Evolutionary conservation across 2,797 vertebrate species (phyloP), one percentile per base, ranked within the genome.

Genomic region (Alcedo atthis): DNA sequence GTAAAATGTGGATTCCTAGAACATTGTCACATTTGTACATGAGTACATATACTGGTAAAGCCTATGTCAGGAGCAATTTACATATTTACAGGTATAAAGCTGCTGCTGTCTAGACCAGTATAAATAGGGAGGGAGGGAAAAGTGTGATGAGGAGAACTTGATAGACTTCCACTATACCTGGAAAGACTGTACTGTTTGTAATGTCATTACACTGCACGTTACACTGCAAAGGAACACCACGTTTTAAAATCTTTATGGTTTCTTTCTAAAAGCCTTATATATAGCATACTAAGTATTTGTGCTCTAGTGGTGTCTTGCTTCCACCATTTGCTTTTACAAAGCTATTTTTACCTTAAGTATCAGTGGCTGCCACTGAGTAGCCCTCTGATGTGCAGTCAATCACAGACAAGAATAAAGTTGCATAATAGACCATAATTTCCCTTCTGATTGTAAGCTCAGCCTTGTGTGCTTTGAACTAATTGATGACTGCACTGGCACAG

Each of bases 351-450:
- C 83, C 67, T 94, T 78, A 69, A 89, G 66, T 89, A 87, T 83
- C 33, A 20, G 28, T 83, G 73, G 32, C 87, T 95, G 88, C 61
- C 42, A 79, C 21, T 71, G 82, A 91, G 86, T 80, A 64, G 49
- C 78, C 71, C 54, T 93, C 88, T 93, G 81, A 93, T 82, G 75
- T 86, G 53, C 63, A 90, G 61, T 95, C 88, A 94, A 61, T 95
- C 84, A 95, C 62, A 93, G 69, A 85, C 5, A 12, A 91, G 73
- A 86, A 82, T 83, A 91, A 95, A 93, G 93, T 81, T 79, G 82
- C 69, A 53, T 92, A 94, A 93, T 94, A 87, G 81, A 42, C 82
- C 18, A 69, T 94, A 93, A 94, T 94, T 94, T 95, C 73, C 89
- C 66, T 46, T 62, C 89, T 81, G 90, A 95, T 94, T 80, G 69